phyloP scores from a whole-genome alignment of 1,140 invertebrate species.

The Drosophila sproati region DNA sequence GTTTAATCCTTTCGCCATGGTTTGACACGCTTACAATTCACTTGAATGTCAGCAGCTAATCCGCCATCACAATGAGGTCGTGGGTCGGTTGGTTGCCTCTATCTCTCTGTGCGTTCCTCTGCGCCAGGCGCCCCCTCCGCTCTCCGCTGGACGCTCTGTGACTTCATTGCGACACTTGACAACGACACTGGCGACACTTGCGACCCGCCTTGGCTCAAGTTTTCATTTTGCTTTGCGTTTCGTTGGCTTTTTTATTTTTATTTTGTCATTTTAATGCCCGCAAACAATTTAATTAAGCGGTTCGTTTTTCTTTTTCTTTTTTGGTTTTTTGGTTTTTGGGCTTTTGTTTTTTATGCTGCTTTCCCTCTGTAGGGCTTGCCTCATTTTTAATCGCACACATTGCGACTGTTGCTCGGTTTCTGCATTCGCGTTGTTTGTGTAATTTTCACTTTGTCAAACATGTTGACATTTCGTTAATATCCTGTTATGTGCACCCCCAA shows the following conservation, averaged over 20 bases:
- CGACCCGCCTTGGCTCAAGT: slow-evolving; percentile 73
- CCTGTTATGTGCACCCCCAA: slow-evolving; percentile 52
- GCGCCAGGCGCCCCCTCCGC: neutral
- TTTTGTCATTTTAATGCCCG: slow-evolving; percentile 79
- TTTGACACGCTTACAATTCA: slow-evolving; percentile 80
- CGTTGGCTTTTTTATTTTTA: slow-evolving; percentile 37
- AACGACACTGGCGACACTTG: slow-evolving; percentile 51
- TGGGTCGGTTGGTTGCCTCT: slow-evolving; percentile 16
- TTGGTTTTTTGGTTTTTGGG: slow-evolving; percentile 19
- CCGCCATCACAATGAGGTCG: slow-evolving; percentile 67
- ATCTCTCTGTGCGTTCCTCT: neutral
- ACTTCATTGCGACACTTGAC: slow-evolving; percentile 55
- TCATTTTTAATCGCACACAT: slow-evolving; percentile 38
- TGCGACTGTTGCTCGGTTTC: slow-evolving; percentile 26
- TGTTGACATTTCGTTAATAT: slow-evolving; percentile 79
- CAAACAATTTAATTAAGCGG: slow-evolving; percentile 83
- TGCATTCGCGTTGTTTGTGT: slow-evolving; percentile 41
- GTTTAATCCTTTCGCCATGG: slow-evolving; percentile 74
- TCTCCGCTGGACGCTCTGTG: slow-evolving; percentile 7
- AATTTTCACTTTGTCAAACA: slow-evolving; percentile 76
- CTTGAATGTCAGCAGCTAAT: slow-evolving; percentile 76
- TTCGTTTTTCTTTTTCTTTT: slow-evolving; percentile 53
- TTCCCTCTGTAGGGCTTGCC: slow-evolving; percentile 8
- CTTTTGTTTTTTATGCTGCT: slow-evolving; percentile 32
- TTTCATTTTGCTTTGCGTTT: slow-evolving; percentile 61